These are phyloP conservation scores for Scolopax rusticola DNA, from an alignment of 2,797 vertebrate species.

Conservation along the genomic window DNA sequence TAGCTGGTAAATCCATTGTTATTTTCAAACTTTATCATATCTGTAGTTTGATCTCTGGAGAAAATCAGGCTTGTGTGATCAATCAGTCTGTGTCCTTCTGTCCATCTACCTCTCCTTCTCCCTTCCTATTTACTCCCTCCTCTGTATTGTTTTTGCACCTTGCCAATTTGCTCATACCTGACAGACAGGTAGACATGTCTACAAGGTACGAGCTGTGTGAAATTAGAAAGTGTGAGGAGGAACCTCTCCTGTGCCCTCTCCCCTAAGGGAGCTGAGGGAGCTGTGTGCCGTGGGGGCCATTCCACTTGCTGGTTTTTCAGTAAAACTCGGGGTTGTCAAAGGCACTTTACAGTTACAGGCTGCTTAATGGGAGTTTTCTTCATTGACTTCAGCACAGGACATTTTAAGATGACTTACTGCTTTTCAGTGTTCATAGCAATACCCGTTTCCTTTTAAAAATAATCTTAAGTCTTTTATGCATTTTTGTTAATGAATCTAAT, in stretches of 20 bases:
- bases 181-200: not conserved
- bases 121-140: not conserved
- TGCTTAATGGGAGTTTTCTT: not conserved
- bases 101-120: not conserved
- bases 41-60: not conserved
- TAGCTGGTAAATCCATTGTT: not conserved
- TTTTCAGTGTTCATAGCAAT: not conserved
- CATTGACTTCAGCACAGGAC: not conserved
- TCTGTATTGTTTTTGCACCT: not conserved
- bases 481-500: not conserved
- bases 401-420: not conserved
- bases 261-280: not conserved
- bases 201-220: not conserved
- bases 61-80: not conserved
- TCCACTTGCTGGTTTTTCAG: not conserved
- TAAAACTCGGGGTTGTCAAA: not conserved
- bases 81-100: not conserved
- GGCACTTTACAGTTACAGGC: not conserved
- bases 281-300: not conserved
- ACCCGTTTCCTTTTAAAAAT: constrained; percentile 1
- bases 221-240: not conserved
- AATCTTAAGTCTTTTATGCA: not conserved
- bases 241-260: not conserved
- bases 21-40: not conserved
- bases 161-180: not conserved